phyloP scores from a whole-genome alignment of 2,797 vertebrate species.

The Gambelia wislizenii region DNA sequence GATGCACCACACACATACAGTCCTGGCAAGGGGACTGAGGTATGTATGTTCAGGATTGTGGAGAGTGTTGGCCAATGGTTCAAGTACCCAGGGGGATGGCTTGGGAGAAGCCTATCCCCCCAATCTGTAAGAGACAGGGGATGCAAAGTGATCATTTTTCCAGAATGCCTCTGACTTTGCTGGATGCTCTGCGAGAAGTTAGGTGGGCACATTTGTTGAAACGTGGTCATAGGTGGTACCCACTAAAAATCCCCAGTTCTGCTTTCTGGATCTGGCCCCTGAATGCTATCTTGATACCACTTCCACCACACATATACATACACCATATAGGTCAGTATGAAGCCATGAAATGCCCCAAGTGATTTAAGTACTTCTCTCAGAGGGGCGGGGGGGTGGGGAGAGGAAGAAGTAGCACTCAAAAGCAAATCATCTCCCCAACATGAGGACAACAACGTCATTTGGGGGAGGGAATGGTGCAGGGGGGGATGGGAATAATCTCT shows the following conservation, averaged over 20 bases:
- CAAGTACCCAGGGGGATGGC: too few relatives aligned
- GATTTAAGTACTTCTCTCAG: neutral
- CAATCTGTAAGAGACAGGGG: neutral
- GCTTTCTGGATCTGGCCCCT: neutral
- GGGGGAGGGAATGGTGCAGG: neutral
- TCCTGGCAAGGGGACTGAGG: too few relatives aligned
- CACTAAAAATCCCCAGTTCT: neutral
- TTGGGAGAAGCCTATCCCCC: neutral
- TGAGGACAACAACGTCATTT: conserved; percentile 42
- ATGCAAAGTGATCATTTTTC: too few relatives aligned
- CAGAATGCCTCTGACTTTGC: neutral
- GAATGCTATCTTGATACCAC: neutral
- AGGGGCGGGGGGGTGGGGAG: neutral
- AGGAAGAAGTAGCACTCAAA: neutral
- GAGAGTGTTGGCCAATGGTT: too few relatives aligned
- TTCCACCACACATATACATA: too few relatives aligned
- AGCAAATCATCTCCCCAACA: conserved; percentile 24
- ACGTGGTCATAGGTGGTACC: neutral
- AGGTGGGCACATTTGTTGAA: neutral
- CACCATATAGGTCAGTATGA: neutral
- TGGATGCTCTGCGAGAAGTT: neutral
- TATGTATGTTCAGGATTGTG: too few relatives aligned
- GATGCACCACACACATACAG: too few relatives aligned
- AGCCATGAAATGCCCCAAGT: neutral
- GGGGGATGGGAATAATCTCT: neutral